These are phyloP conservation scores for Drosophila rellima DNA, from an alignment of 2,888 invertebrate species.

Conservation along the genomic window DNA sequence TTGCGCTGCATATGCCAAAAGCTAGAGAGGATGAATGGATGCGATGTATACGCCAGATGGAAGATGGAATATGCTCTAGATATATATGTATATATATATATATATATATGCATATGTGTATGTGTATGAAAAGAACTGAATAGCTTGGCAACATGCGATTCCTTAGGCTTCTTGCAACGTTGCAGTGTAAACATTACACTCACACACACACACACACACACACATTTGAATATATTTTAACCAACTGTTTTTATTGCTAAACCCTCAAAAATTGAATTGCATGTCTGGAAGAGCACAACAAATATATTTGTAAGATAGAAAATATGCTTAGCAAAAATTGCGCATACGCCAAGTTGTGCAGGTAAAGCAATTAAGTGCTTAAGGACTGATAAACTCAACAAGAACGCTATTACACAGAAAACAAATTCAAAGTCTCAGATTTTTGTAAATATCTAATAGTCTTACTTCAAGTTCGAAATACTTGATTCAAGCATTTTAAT, in stretches of 20 bases:
- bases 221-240: conserved; percentile 10
- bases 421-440: no score
- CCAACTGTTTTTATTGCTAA: conserved; percentile 62
- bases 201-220: conserved; percentile 24
- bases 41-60: conserved; percentile 2
- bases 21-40: conserved; percentile 45
- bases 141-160: conserved; percentile 41
- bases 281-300: conserved; percentile 50
- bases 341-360: conserved; percentile 67
- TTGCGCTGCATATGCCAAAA: conserved; percentile 82
- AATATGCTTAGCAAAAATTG: conserved; percentile 53
- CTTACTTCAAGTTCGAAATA: no score
- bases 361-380: conserved; percentile 37
- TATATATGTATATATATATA: not conserved
- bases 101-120: conserved; percentile 1
- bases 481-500: no score
- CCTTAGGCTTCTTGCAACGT: conserved; percentile 45
- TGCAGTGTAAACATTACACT: conserved; percentile 75
- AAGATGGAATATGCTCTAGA: conserved; percentile 13
- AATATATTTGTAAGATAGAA: not conserved
- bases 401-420: no score
- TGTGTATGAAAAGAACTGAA: conserved; percentile 22
- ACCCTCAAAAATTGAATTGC: conserved; percentile 76
- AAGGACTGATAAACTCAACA: conserved; percentile 2
- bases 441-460: no score